Evolutionary conservation across 2,888 invertebrate species (phyloP).

Genomic region (Perithous albicinctus): DNA sequence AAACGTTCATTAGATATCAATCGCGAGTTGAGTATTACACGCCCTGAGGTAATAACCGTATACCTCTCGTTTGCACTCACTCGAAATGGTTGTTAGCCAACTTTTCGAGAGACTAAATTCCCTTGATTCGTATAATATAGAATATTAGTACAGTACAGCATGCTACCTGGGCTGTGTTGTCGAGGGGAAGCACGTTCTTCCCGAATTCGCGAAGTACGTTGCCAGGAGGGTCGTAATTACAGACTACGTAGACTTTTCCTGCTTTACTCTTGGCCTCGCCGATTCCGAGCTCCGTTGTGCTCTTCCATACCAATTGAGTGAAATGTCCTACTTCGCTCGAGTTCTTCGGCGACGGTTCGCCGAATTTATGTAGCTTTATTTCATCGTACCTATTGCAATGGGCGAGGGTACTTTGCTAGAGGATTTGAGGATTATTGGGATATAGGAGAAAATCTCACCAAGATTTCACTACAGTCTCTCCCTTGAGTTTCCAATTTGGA

Average conservation of each 20-base stretch:
- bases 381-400: constrained; percentile 75
- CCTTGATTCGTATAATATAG: constrained; percentile 12
- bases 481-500: constrained; percentile 67
- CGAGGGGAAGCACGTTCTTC: constrained; percentile 71
- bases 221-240: constrained; percentile 86
- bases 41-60: neutral
- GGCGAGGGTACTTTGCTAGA: neutral
- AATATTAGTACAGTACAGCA: neutral
- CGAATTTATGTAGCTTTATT: constrained; percentile 76
- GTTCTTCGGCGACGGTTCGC: constrained; percentile 68
- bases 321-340: constrained; percentile 85
- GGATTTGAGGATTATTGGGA: neutral
- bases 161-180: constrained; percentile 54
- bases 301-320: constrained; percentile 87
- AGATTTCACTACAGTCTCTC: constrained; percentile 70
- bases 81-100: constrained; percentile 2
- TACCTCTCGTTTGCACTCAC: too few species aligned
- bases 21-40: neutral
- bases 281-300: constrained; percentile 85
- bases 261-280: constrained; percentile 84
- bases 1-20: too few species aligned
- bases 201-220: constrained; percentile 82
- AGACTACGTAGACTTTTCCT: constrained; percentile 85
- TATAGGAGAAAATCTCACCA: constrained; percentile 73
- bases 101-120: neutral